Percentiles rank a stretch among this genome's conserved stretches.
phyloP scores from a whole-genome alignment of 92 coral and sea anemone genomes.

The Paramuricea clavata region DNA sequence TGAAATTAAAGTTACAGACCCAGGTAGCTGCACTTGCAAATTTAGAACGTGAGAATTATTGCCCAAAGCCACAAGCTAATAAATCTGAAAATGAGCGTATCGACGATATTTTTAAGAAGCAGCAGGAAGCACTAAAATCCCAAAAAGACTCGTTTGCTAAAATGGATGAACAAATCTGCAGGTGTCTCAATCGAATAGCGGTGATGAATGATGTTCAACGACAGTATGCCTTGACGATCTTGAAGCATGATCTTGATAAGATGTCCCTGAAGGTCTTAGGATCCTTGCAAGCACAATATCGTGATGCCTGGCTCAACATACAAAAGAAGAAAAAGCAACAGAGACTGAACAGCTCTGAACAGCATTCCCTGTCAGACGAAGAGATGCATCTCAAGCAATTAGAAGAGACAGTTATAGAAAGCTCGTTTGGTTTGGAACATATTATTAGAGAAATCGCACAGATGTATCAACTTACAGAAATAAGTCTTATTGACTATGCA shows the following conservation, averaged over 20 bases:
- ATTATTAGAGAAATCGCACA: slow-evolving; percentile 38
- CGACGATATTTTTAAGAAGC: slow-evolving; percentile 20
- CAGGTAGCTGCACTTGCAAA: slow-evolving; percentile 8
- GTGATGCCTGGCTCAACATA: slow-evolving; percentile 11
- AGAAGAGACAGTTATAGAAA: slow-evolving; percentile 9
- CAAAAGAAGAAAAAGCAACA: not conserved
- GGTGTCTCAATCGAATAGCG: slow-evolving; percentile 28
- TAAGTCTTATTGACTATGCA: not conserved
- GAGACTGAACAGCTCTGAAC: not conserved
- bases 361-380: not conserved
- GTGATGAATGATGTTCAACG: slow-evolving; percentile 27
- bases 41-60: slow-evolving; percentile 30
- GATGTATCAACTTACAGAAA: slow-evolving; percentile 11
- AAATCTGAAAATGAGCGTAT: slow-evolving; percentile 30
- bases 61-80: slow-evolving; percentile 26
- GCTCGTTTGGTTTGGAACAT: slow-evolving; percentile 52
- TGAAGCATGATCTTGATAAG: slow-evolving; percentile 26
- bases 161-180: slow-evolving; percentile 10
- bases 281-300: slow-evolving; percentile 31
- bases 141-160: slow-evolving; percentile 22
- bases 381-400: not conserved
- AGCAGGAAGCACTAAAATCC: not conserved
- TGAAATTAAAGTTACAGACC: slow-evolving; percentile 22
- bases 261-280: slow-evolving; percentile 33
- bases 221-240: slow-evolving; percentile 5